A percentile compares a stretch with the other conserved stretches of the same genome.
Evolutionary conservation across 1,140 invertebrate species (phyloP).

Genomic region (Branchinecta lindahli): DNA sequence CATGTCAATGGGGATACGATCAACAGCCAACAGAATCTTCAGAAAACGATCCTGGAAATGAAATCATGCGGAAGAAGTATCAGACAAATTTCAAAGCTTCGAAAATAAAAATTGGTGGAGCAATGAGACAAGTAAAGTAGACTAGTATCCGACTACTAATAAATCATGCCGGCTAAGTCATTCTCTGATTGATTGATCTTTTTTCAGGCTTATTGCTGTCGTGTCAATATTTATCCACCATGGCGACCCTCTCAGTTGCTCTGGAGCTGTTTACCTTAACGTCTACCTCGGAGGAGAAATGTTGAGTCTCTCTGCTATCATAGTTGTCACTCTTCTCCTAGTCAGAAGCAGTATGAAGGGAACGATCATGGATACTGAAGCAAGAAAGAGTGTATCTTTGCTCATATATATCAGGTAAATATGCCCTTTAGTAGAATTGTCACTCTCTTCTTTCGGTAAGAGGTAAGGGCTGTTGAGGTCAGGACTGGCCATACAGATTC

Average conservation of each 20-base stretch:
- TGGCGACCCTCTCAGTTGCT: constrained; percentile 23
- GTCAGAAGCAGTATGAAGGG: constrained; percentile 31
- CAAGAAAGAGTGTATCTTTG: constrained; percentile 29
- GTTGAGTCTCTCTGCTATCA: constrained; percentile 26
- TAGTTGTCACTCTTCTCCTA: constrained; percentile 27
- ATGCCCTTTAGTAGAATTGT: not conserved
- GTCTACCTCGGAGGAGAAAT: constrained; percentile 25
- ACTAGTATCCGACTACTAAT: no score
- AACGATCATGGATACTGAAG: constrained; percentile 29
- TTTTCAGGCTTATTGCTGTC: constrained; percentile 24
- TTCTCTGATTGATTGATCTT: no score
- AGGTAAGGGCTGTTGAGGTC: constrained; percentile 7
- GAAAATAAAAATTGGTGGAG: no score
- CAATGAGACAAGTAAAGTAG: no score
- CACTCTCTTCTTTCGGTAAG: not conserved
- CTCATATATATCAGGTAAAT: constrained; percentile 31
- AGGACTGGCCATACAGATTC: not conserved
- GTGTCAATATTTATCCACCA: constrained; percentile 24
- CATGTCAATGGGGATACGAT: no score
- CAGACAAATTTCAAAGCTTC: no score
- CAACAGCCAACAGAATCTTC: no score
- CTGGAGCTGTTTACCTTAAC: constrained; percentile 23
- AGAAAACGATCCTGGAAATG: no score
- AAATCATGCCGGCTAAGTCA: no score
- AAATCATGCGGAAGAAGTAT: no score